Evolutionary conservation across 2,888 invertebrate species (phyloP).

Genomic region (Spilosoma lubricipeda): DNA sequence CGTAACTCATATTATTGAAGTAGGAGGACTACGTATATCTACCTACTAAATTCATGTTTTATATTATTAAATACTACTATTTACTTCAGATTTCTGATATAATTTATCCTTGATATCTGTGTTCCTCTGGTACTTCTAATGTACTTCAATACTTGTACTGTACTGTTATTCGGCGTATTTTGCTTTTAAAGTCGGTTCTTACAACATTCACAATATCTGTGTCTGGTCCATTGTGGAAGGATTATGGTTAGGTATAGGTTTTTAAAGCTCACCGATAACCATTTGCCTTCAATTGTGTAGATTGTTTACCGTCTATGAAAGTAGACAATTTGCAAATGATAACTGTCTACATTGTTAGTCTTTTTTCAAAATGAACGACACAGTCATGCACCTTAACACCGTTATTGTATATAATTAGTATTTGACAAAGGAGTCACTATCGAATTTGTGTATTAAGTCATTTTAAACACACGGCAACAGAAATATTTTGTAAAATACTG

Average conservation of each 20-base stretch:
- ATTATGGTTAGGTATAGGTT: neutral
- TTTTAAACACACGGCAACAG: neutral
- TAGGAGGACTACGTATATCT: neutral
- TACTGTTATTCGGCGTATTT: too few species aligned
- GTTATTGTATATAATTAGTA: neutral
- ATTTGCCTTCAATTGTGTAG: neutral
- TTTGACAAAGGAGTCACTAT: neutral
- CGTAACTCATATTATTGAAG: slow-evolving; percentile 7
- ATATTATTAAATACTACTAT: neutral
- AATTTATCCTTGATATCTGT: neutral
- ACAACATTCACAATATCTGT: too few species aligned
- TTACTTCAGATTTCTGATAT: neutral
- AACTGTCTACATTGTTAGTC: neutral
- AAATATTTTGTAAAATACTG: neutral
- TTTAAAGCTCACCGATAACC: neutral
- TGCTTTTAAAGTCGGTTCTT: too few species aligned
- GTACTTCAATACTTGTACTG: neutral
- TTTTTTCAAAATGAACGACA: neutral
- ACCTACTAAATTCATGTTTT: neutral
- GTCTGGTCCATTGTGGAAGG: neutral
- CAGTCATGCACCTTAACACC: neutral
- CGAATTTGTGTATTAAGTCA: neutral
- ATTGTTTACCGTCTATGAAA: neutral
- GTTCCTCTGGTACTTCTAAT: neutral
- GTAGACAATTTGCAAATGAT: neutral